Evolutionary conservation across 2,797 vertebrate species (phyloP), one percentile per base, ranked within the genome.

Genomic region (Morelia viridis): DNA sequence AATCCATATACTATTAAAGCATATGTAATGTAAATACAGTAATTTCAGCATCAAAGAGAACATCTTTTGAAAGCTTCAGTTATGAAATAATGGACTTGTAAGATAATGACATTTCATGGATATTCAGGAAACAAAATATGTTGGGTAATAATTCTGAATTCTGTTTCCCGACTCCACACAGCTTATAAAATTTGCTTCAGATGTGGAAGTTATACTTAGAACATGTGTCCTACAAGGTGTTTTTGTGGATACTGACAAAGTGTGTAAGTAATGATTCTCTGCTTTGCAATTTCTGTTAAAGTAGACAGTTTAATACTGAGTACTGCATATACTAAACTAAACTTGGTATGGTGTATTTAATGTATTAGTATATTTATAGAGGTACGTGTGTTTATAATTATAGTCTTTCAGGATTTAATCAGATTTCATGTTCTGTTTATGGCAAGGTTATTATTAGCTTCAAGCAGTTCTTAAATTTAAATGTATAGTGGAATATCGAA

Each of bases 211-310:
- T 89, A 93, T 98, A 89, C 97, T 98, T 35, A 96, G 97, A 94
- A 98, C 97, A 92, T 97, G 97, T 83, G 97, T 98, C 95, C 94
- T 98, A 94, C 98, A 98, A 92, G 97, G 97, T 1, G 91, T 98
- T 93, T 97, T 98, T 89, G 97, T 96, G 41, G 97, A 96, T 90
- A 92, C 96, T 5, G 26, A 97, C 94, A 98, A 92, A 93, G 93
- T 98, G 93, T 7, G 98, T 97, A 92, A 96, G 97, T 95, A 95
- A 86, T 87, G 17, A 58, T 65, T 46, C 0, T 17, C 76, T 15
- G 2, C 4, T 58, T 85, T 89, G 53, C 26, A 90, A 87, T 22
- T 4, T 35, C 17, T 35, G n/a, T 61, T 65, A 57, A 35, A 58
- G 83, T 31, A 35, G 13, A 5, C 26, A 24, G 60, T 91, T 41